phyloP scores from a whole-genome alignment of 2,797 vertebrate genomes.

The Muraenolepis orangiensis region DNA sequence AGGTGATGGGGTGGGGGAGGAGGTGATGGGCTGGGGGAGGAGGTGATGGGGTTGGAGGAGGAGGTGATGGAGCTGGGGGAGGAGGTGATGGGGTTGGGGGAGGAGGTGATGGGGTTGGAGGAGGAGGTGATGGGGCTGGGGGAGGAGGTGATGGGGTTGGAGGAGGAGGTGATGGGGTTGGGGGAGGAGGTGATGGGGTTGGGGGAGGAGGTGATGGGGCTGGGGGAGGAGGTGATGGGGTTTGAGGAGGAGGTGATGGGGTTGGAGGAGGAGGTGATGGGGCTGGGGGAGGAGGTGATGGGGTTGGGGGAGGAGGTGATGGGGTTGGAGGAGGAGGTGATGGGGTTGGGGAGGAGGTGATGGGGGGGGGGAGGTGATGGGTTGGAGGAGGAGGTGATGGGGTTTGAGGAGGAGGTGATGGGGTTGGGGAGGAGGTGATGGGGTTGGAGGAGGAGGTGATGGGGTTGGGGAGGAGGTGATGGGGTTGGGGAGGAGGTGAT shows the following conservation, averaged over 20 bases:
- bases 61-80: slow-evolving; percentile 24
- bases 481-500: slow-evolving; percentile 46
- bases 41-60: slow-evolving; percentile 59
- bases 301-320: slow-evolving; percentile 45
- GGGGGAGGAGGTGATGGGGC: slow-evolving; percentile 39
- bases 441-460: slow-evolving; percentile 16
- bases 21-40: too few species aligned
- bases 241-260: slow-evolving; percentile 48
- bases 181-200: slow-evolving; percentile 41
- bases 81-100: too few species aligned
- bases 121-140: slow-evolving; percentile 27
- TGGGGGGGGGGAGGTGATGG: too few species aligned
- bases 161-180: slow-evolving; percentile 31
- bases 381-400: slow-evolving; percentile 21
- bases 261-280: slow-evolving; percentile 21
- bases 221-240: slow-evolving; percentile 18
- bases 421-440: slow-evolving; percentile 47
- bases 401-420: too few species aligned
- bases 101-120: too few species aligned
- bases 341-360: too few species aligned
- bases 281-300: too few species aligned
- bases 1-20: slow-evolving; percentile 21
- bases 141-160: slow-evolving; percentile 47
- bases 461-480: too few species aligned
- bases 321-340: slow-evolving; percentile 17